Evolutionary conservation across 1,140 invertebrate species (phyloP).

Genomic region (Drosophila kohkoa): DNA sequence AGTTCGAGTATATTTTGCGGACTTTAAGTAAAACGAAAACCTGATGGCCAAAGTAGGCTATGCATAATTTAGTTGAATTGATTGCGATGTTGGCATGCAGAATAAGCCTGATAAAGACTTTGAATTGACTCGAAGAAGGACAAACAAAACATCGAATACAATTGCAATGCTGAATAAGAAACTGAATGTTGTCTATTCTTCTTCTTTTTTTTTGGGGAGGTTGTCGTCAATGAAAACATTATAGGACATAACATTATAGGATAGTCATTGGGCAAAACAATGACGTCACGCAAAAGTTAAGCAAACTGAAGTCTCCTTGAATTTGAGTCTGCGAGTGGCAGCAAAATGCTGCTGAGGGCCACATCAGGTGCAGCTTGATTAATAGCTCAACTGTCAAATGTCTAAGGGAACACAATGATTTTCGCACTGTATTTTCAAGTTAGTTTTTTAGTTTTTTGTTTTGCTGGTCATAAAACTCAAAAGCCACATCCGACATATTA

Average conservation of each 20-base stretch:
- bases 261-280: slow-evolving; percentile 17
- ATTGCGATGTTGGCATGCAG: slow-evolving; percentile 13
- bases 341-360: background rate
- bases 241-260: slow-evolving; percentile 21
- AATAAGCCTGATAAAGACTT: slow-evolving; percentile 9
- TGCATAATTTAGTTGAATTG: slow-evolving; percentile 16
- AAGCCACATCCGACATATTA: slow-evolving; percentile 70
- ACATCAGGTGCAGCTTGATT: slow-evolving; percentile 20
- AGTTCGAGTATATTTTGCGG: background rate
- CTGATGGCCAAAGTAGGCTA: slow-evolving; percentile 7
- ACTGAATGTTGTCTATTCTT: background rate
- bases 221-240: slow-evolving; percentile 25
- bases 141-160: slow-evolving; percentile 1
- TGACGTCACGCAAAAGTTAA: slow-evolving; percentile 13
- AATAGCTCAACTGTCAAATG: slow-evolving; percentile 15
- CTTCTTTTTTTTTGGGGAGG: slow-evolving; percentile 6
- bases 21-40: slow-evolving; percentile 1
- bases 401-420: background rate
- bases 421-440: background rate
- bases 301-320: slow-evolving; percentile 7
- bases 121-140: slow-evolving; percentile 1
- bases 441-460: slow-evolving; percentile 8
- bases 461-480: slow-evolving; percentile 55
- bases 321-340: background rate
- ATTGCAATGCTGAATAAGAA: background rate